phyloP scores from a whole-genome alignment of 2,113 vertebrate genomes.

The Oryzias curvinotus region DNA sequence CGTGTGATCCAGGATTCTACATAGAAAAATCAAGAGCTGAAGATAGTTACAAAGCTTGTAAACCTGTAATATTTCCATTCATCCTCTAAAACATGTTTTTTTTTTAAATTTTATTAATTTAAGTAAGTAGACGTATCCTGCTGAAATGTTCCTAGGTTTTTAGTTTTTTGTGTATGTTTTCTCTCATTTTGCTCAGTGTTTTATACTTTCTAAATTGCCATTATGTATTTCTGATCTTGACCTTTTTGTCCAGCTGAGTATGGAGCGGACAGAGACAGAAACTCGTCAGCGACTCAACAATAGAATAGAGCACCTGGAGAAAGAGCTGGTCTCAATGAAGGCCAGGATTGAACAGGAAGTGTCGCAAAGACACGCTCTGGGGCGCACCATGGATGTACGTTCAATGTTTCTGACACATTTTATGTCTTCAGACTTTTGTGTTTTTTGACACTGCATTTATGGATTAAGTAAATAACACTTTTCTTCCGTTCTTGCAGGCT shows the following conservation, averaged over 20 bases:
- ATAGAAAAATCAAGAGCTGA: too few species aligned
- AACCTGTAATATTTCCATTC: too few species aligned
- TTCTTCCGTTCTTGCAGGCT: constrained; percentile 68
- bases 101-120: too few species aligned
- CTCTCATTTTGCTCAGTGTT: not conserved
- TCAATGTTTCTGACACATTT: not conserved
- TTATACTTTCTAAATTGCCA: not conserved
- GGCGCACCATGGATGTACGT: constrained; percentile 89
- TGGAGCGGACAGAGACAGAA: constrained; percentile 91
- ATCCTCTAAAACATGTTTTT: too few species aligned
- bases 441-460: not conserved
- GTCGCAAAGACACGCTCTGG: constrained; percentile 86
- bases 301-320: constrained; percentile 86
- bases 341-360: constrained; percentile 89
- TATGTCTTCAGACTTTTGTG: not conserved
- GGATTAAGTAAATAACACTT: not conserved
- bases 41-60: too few species aligned
- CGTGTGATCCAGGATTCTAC: too few species aligned
- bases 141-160: too few species aligned
- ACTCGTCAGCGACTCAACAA: constrained; percentile 86
- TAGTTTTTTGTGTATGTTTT: not conserved
- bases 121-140: too few species aligned
- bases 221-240: not conserved
- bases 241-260: constrained; percentile 74
- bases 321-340: constrained; percentile 86